Evolutionary conservation across 2,888 invertebrate species (phyloP).

Genomic region (Sycophila texana): DNA sequence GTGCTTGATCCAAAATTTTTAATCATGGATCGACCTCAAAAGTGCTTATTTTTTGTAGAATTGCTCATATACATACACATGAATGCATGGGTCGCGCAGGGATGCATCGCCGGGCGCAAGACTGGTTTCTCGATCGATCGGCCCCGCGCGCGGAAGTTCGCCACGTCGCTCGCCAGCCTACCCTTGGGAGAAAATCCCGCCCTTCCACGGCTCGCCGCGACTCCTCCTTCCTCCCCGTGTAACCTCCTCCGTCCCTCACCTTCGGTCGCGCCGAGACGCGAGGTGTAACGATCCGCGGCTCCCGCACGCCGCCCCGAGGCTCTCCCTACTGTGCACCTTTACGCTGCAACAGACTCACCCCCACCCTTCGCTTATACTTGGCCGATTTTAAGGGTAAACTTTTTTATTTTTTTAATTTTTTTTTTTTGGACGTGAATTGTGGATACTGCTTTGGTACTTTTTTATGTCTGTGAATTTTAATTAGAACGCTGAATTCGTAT

Average conservation of each 20-base stretch:
- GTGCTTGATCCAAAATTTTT: too few species aligned
- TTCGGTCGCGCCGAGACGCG: conserved; percentile 2
- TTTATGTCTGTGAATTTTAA: too few species aligned
- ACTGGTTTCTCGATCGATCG: conserved; percentile 43
- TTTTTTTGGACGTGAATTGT: neutral
- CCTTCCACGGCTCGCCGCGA: conserved; percentile 29
- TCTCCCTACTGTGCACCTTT: neutral
- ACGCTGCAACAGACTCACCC: neutral
- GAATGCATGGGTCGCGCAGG: neutral
- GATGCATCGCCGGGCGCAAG: neutral
- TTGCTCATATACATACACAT: neutral
- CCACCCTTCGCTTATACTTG: neutral
- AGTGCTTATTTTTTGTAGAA: too few species aligned
- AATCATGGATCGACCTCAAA: too few species aligned
- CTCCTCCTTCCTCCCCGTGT: neutral
- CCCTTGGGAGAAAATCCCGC: conserved; percentile 47
- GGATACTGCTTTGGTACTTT: neutral
- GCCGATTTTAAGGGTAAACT: neutral
- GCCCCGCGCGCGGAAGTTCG: conserved; percentile 31
- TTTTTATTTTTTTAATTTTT: neutral
- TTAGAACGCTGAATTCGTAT: too few species aligned
- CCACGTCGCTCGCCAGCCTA: conserved; percentile 20
- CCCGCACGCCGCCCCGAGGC: neutral
- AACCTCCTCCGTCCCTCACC: conserved; percentile 9
- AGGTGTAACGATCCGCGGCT: conserved; percentile 33